These are phyloP conservation scores for Enteromius fasciolatus DNA, from an alignment of 2,797 vertebrate species.

Conservation along the genomic window DNA sequence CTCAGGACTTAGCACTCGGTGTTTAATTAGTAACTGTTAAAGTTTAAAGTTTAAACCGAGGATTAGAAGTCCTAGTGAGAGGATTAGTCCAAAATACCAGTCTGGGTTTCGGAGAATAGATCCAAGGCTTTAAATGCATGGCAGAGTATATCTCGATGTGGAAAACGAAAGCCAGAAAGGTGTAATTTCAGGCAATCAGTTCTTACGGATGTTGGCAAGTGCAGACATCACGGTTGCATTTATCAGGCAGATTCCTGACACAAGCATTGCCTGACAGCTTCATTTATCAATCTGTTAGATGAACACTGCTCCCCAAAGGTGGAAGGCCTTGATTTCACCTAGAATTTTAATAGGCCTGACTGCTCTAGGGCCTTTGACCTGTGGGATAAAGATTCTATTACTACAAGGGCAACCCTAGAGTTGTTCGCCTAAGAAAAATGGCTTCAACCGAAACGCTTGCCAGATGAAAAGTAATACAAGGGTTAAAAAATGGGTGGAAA, in stretches of 20 bases:
- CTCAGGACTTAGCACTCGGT: constrained; percentile 6
- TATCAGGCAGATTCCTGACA: constrained; percentile 70
- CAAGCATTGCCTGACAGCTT: constrained; percentile 72
- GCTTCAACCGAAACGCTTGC: constrained; percentile 16
- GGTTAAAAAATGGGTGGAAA: constrained; percentile 38
- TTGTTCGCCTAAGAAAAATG: constrained; percentile 35
- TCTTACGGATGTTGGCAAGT: not conserved
- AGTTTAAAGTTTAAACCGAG: constrained; percentile 52
- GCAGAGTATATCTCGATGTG: constrained; percentile 20
- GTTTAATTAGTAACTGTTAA: constrained; percentile 51
- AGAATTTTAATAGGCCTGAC: constrained; percentile 47
- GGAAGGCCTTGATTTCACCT: constrained; percentile 54
- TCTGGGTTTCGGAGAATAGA: constrained; percentile 43
- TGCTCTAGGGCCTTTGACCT: constrained; percentile 34
- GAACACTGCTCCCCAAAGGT: constrained; percentile 69
- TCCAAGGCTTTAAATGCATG: constrained; percentile 30
- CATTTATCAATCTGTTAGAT: constrained; percentile 73
- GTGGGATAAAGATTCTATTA: constrained; percentile 33
- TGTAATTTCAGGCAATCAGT: constrained; percentile 26
- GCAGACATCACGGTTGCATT: constrained; percentile 45
- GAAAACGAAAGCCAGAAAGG: constrained; percentile 23
- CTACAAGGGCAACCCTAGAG: constrained; percentile 24
- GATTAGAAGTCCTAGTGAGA: constrained; percentile 52
- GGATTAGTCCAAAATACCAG: constrained; percentile 59
- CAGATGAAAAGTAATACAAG: constrained; percentile 45